These are phyloP conservation scores for Drosophila arizonae DNA, from an alignment of 1,140 invertebrate genomes.

Conservation along the genomic window DNA sequence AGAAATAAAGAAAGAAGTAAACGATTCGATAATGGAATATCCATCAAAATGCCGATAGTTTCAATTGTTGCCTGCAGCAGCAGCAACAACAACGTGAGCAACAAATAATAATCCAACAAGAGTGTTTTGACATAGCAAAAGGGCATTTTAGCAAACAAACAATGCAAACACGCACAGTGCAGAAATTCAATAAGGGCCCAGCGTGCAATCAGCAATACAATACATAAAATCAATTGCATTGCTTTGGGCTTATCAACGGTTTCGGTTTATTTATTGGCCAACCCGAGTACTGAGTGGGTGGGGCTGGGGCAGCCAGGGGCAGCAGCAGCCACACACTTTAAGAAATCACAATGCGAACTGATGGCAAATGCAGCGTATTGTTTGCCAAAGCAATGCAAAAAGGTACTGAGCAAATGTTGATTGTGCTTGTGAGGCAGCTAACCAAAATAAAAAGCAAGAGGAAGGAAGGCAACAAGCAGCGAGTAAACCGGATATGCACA, in stretches of 20 bases:
- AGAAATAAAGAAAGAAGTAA: not conserved
- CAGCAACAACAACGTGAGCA: slow-evolving; percentile 12
- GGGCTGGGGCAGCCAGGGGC: not conserved
- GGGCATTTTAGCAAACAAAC: slow-evolving; percentile 42
- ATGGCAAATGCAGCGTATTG: slow-evolving; percentile 63
- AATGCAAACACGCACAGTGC: slow-evolving; percentile 45
- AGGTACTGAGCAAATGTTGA: slow-evolving; percentile 76
- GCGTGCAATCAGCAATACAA: slow-evolving; percentile 69
- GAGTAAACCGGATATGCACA: slow-evolving; percentile 72
- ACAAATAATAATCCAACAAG: slow-evolving; percentile 43
- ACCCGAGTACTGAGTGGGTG: not conserved
- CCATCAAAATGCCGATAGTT: slow-evolving; percentile 40
- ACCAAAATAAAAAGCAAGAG: slow-evolving; percentile 37
- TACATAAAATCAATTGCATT: slow-evolving; percentile 78
- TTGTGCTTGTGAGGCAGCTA: slow-evolving; percentile 58
- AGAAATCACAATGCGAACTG: slow-evolving; percentile 36
- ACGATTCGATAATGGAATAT: slow-evolving; percentile 28
- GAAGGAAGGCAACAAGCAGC: slow-evolving; percentile 32
- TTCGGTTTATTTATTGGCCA: slow-evolving; percentile 74
- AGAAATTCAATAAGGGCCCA: slow-evolving; percentile 67
- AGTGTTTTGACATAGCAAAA: slow-evolving; percentile 19
- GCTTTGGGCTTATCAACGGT: slow-evolving; percentile 73
- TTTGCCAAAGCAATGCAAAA: slow-evolving; percentile 66
- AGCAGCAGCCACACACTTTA: slow-evolving; percentile 29
- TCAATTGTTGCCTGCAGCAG: slow-evolving; percentile 43